Evolutionary conservation across 1,140 invertebrate genomes (phyloP).

Genomic region (Metopolophium dirhodum): DNA sequence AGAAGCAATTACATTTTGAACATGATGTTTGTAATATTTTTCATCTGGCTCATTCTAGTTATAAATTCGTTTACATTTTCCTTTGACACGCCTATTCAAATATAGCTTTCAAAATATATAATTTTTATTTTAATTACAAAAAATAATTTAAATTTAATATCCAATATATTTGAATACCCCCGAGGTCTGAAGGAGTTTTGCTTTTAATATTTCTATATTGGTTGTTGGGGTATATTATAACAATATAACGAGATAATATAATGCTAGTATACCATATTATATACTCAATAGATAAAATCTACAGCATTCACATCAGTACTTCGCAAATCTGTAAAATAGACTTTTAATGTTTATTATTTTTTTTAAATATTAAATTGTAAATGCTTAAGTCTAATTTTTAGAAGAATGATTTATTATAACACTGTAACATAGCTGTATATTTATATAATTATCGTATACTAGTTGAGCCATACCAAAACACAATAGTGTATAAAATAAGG

Average conservation of each 20-base stretch:
- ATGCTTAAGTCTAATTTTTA: not conserved
- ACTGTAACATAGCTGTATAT: not conserved
- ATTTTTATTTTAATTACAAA: conserved; percentile 19
- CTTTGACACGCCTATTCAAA: not conserved
- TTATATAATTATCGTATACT: not conserved
- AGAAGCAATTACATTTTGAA: not conserved
- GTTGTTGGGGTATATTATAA: not conserved
- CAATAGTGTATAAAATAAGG: not conserved
- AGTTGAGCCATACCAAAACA: not conserved
- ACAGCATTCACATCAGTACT: not conserved
- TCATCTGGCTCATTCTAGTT: not conserved
- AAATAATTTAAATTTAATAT: conserved; percentile 1
- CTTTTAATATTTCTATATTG: not conserved
- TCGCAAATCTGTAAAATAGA: not conserved
- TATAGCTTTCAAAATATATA: not conserved
- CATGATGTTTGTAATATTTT: not conserved
- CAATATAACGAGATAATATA: not conserved
- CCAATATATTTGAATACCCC: not conserved
- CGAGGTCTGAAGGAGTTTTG: not conserved
- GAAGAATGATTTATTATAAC: not conserved
- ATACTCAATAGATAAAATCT: no score
- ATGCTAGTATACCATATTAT: not conserved
- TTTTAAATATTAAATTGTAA: not conserved
- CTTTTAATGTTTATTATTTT: not conserved
- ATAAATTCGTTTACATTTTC: not conserved